Base-by-base conservation (phyloP, 2,888 invertebrate genomes). In the Allacma fusca region DNA sequence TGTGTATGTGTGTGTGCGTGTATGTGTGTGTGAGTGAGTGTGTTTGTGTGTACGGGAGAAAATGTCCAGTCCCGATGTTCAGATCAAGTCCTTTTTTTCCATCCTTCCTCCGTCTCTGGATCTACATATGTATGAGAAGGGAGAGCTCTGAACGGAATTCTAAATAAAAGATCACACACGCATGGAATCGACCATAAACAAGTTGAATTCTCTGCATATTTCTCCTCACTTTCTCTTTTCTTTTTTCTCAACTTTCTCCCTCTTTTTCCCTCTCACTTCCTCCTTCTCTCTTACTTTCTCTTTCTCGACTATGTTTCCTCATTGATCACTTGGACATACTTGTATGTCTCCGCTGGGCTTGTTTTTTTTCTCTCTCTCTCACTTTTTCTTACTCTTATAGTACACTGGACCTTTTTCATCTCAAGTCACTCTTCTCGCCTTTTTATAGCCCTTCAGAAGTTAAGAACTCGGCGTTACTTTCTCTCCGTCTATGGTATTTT, bases 121-220 rank as follows among this genome's bases (percentile, higher is more conserved):
- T 34, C 34, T 50, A 50, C 50, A 50, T 50, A 50, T 50, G n/a
- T 50, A 50, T 50, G 50, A 50, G n/a, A 16, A n/a, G 19, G n/a
- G 2, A 50, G 16, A 16, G 16, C 50, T 50, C 2, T 13, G 50
- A 50, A n/a, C 50, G 5, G 50, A 50, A 50, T 50, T 50, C 50
- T 19, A 50, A 50, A 50, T 50, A 50, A 13, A 50, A 50, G 50
- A 50, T 50, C 50, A 50, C 50, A 50, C 50, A 50, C 50, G n/a
- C 5, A 50, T 50, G n/a, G 50, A n/a, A 50, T n/a, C 19, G 50
- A 50, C 50, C 50, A 50, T 50, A 50, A 50, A 50, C 50, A 50
- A 50, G 50, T 16, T 50, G 50, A 50, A 50, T 50, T 50, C 50
- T 16, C 16, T 50, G 50, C 50, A 50, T 50, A 50, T 50, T 50